phyloP scores from a whole-genome alignment of 2,113 vertebrate species.

The Anguilla japonica region DNA sequence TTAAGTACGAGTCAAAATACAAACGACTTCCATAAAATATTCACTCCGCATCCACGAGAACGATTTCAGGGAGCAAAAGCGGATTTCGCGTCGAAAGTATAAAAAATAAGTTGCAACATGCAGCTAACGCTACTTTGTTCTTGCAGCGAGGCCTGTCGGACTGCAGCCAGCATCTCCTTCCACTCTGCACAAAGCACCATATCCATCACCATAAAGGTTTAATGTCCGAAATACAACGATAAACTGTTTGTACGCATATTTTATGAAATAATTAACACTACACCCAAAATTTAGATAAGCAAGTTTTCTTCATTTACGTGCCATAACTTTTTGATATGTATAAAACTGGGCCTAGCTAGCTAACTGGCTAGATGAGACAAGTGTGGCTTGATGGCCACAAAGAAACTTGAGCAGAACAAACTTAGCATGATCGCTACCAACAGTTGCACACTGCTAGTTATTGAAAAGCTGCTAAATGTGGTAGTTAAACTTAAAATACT shows the following conservation, averaged over 20 bases:
- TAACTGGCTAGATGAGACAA: conserved; percentile 48
- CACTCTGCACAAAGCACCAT: neutral
- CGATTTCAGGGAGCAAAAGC: neutral
- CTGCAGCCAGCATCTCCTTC: conserved; percentile 16
- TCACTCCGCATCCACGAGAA: neutral
- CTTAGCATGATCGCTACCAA: neutral
- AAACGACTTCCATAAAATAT: neutral
- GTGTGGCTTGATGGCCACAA: neutral
- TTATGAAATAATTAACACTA: neutral
- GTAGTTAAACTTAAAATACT: neutral
- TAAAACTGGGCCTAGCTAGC: conserved; percentile 30
- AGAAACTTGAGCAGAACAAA: neutral
- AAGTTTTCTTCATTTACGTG: neutral
- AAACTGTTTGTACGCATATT: neutral
- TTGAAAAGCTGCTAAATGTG: neutral
- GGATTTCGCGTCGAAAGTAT: neutral
- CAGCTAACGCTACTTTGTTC: neutral
- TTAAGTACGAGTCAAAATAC: neutral
- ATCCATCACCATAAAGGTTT: neutral
- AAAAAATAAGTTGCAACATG: conserved; percentile 7
- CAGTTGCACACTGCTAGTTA: neutral
- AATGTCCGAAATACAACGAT: neutral
- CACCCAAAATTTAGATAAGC: neutral
- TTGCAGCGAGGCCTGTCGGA: conserved; percentile 3
- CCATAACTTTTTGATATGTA: neutral